These are phyloP conservation scores for Pygoscelis antarcticus DNA, from an alignment of 2,113 vertebrate genomes.

Conservation along the genomic window DNA sequence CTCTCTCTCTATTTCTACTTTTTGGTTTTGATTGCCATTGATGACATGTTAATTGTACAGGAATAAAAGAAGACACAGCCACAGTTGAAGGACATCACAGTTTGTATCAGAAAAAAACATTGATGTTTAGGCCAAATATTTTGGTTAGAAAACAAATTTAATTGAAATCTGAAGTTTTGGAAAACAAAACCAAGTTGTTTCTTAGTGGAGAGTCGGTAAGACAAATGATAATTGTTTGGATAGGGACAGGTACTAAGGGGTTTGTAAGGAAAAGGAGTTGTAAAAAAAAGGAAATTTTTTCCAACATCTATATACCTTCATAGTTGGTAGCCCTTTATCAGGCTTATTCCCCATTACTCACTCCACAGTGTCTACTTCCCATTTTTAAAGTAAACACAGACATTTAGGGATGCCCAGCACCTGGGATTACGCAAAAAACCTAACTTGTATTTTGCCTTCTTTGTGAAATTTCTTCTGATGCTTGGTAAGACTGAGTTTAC, in stretches of 20 bases:
- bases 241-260: neutral
- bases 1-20: neutral
- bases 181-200: neutral
- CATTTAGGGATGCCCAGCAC: neutral
- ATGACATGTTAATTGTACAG: neutral
- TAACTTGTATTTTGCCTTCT: neutral
- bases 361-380: neutral
- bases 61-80: neutral
- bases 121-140: neutral
- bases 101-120: neutral
- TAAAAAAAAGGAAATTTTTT: neutral
- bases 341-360: neutral
- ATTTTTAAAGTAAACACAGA: neutral
- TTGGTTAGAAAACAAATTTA: neutral
- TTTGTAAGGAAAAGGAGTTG: neutral
- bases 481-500: neutral
- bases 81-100: neutral
- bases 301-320: neutral
- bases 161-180: neutral
- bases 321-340: neutral
- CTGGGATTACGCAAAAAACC: neutral
- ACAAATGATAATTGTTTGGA: neutral
- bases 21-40: neutral
- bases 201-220: neutral
- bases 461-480: neutral